Evolutionary conservation across 2,113 vertebrate genomes (phyloP).

Genomic region (Phylloscopus trochiloides): DNA sequence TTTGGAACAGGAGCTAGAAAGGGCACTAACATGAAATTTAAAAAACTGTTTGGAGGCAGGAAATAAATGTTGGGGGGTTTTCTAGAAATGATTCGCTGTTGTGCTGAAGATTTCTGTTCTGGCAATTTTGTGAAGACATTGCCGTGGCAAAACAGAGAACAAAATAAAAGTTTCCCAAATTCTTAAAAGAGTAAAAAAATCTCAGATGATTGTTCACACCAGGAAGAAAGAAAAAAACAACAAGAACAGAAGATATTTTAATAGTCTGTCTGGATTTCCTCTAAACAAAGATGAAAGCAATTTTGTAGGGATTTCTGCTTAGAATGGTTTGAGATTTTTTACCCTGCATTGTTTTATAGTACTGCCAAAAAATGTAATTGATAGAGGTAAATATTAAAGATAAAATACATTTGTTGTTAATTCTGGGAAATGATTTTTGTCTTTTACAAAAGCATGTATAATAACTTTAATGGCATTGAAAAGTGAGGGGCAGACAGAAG

Average conservation of each 20-base stretch:
- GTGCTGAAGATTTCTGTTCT: background rate
- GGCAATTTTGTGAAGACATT: background rate
- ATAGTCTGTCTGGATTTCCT: conserved; percentile 55
- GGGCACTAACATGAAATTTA: background rate
- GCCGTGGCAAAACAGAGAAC: background rate
- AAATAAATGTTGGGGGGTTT: background rate
- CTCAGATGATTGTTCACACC: background rate
- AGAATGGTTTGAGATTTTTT: background rate
- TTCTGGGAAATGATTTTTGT: conserved; percentile 8
- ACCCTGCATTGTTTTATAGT: conserved; percentile 6
- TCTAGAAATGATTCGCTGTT: background rate
- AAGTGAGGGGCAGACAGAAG: background rate
- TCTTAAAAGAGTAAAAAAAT: conserved; percentile 31
- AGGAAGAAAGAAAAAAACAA: background rate
- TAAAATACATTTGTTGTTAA: conserved; percentile 16
- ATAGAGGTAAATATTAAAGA: conserved; percentile 12
- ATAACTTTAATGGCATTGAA: background rate
- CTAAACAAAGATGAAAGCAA: conserved; percentile 49
- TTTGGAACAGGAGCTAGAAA: background rate
- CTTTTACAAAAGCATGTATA: conserved; percentile 1
- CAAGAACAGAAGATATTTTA: background rate
- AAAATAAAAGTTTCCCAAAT: conserved; percentile 35
- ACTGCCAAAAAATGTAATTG: conserved; percentile 42
- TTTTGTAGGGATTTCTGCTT: background rate
- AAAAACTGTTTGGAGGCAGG: background rate